A percentile compares a stretch with the other conserved stretches of the same genome.
Conservation (phyloP, 2,113 vertebrate genomes). For the Rissa tridactyla region DNA sequence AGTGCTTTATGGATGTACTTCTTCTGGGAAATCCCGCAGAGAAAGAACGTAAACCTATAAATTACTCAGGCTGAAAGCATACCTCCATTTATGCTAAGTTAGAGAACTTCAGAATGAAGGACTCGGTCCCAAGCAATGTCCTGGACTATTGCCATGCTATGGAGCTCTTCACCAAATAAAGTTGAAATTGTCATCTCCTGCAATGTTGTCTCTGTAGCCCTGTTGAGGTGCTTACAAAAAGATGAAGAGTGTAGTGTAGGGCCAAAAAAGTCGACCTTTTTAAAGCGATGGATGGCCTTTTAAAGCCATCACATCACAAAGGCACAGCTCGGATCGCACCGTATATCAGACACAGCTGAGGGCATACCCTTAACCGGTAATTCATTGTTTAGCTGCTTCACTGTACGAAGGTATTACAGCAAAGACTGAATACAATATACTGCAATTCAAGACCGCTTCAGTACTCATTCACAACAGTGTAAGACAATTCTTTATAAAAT, state of each 20-base stretch:
- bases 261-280: neutral
- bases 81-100: neutral
- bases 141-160: neutral
- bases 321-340: neutral
- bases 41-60: neutral
- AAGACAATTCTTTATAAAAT: conserved; percentile 21
- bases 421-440: conserved; percentile 46
- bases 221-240: neutral
- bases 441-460: conserved; percentile 47
- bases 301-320: neutral
- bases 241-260: neutral
- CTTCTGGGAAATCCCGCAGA: neutral
- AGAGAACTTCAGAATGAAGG: neutral
- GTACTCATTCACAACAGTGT: conserved; percentile 1
- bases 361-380: neutral
- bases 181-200: neutral
- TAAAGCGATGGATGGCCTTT: neutral
- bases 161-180: neutral
- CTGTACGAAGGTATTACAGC: neutral
- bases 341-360: neutral
- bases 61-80: neutral
- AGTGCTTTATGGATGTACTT: neutral
- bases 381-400: neutral
- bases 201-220: neutral
- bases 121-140: neutral